Base-by-base conservation (phyloP, 2,113 vertebrate species). In the Chaetops frenatus region DNA sequence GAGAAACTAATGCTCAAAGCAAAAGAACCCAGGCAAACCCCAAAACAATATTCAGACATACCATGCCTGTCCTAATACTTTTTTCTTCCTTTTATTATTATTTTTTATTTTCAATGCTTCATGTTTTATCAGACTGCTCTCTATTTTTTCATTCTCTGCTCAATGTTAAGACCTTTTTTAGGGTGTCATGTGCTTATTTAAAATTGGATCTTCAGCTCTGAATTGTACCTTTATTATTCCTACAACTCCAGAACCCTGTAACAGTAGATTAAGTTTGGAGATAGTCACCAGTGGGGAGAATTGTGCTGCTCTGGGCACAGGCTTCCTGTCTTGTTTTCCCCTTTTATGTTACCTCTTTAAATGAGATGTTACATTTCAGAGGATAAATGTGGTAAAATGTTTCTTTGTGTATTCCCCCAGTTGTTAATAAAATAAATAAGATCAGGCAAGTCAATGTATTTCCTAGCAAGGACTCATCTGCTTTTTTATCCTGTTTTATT, bases 381-480 rank as follows among this genome's bases (percentile, higher is more conserved):
- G 73, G 69, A 81, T 82, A 71, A 91, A 92, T 53, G 33, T 74
- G 66, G 40, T 87, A 78, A 94, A 96, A 91, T 95, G 15, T 23
- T 95, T 94, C 71, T n/a, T 80, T 92, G 61, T 92, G 27, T 22
- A 65, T 77, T 94, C 23, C 36, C 35, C 12, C 44, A 38, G 48
- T 51, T 90, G 66, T 93, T 94, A 90, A 77, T 92, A 93, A 97
- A 90, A 88, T 80, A 88, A 89, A 78, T 86, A 82, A 76, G 42
- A 56, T 65, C 17, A 24, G 45, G 33, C 23, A 71, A 81, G 51
- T 62, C 35, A 19, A 16, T 35, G 54, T 4, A 13, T 82, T 92
- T 78, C 76, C 74, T 15, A 51, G 53, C 2, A 2, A 54, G 70
- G 33, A 10, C n/a, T 81, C 8, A 12, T 74, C n/a, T 44, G 64